Conservation (phyloP, 1,140 invertebrate genomes). For the Paramacrobiotus metropolitanus region DNA sequence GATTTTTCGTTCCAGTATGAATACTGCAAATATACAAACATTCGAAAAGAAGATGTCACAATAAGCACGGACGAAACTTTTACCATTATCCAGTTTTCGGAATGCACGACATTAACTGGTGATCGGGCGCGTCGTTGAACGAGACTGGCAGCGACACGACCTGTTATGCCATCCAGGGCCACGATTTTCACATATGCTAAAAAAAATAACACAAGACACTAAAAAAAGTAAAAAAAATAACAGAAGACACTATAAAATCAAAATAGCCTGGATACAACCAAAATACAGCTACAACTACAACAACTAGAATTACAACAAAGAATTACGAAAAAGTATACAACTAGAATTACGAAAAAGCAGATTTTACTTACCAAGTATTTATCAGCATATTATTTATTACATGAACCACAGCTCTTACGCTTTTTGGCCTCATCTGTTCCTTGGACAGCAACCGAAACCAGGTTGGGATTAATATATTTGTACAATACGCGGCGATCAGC, state of each 20-base stretch:
- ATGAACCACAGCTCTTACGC: constrained; percentile 26
- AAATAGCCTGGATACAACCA: no score
- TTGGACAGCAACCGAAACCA: constrained; percentile 60
- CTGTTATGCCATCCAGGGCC: background rate
- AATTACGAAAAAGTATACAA: no score
- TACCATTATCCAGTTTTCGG: constrained; percentile 81
- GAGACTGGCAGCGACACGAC: constrained; percentile 17
- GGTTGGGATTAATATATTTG: constrained; percentile 94
- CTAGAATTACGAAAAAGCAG: no score
- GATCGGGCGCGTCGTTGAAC: constrained; percentile 49
- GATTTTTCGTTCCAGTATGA: constrained; percentile 80
- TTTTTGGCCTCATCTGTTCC: constrained; percentile 46
- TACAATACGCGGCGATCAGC: constrained; percentile 86
- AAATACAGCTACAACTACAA: no score
- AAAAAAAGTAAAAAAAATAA: no score
- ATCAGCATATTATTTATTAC: background rate
- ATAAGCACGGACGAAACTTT: constrained; percentile 12
- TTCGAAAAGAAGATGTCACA: background rate
- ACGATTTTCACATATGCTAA: background rate
- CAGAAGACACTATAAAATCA: no score
- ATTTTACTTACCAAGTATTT: background rate
- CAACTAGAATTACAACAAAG: no score
- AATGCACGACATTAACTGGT: constrained; percentile 69
- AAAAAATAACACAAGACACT: background rate
- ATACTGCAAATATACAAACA: constrained; percentile 30